A percentile compares a stretch with the other conserved stretches of the same genome.
These are phyloP conservation scores for Rhingia campestris DNA, from an alignment of 2,888 invertebrate species.

Conservation along the genomic window DNA sequence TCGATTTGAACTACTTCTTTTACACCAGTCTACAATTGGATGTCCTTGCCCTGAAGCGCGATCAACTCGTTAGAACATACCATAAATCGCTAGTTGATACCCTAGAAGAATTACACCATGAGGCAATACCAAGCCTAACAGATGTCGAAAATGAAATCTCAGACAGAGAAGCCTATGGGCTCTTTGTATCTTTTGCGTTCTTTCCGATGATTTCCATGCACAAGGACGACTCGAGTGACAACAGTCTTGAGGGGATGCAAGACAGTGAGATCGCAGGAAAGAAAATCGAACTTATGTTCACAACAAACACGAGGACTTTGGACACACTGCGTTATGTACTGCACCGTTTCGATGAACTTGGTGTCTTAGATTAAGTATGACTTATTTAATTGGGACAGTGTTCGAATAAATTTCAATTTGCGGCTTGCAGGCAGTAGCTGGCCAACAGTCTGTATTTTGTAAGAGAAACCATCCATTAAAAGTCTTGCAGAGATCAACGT, in stretches of 20 bases:
- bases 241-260: slow-evolving; percentile 79
- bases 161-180: slow-evolving; percentile 79
- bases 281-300: slow-evolving; percentile 81
- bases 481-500: too few relatives aligned
- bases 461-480: too few relatives aligned
- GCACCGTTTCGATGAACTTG: slow-evolving; percentile 78
- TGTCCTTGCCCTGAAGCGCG: slow-evolving; percentile 77
- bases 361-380: slow-evolving; percentile 77
- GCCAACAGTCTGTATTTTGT: background rate
- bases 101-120: slow-evolving; percentile 76
- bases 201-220: slow-evolving; percentile 81
- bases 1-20: slow-evolving; percentile 82
- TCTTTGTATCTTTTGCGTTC: slow-evolving; percentile 81
- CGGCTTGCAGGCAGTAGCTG: background rate
- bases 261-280: slow-evolving; percentile 78
- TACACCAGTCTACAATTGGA: slow-evolving; percentile 80
- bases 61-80: slow-evolving; percentile 78
- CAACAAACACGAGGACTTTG: slow-evolving; percentile 79
- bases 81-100: slow-evolving; percentile 76
- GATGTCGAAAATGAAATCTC: slow-evolving; percentile 78
- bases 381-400: background rate
- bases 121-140: slow-evolving; percentile 76
- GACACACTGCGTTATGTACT: slow-evolving; percentile 78
- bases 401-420: slow-evolving; percentile 11
- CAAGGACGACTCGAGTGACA: slow-evolving; percentile 79